Conservation (phyloP, 2,113 vertebrate species). For the Hyperopisus bebe region DNA sequence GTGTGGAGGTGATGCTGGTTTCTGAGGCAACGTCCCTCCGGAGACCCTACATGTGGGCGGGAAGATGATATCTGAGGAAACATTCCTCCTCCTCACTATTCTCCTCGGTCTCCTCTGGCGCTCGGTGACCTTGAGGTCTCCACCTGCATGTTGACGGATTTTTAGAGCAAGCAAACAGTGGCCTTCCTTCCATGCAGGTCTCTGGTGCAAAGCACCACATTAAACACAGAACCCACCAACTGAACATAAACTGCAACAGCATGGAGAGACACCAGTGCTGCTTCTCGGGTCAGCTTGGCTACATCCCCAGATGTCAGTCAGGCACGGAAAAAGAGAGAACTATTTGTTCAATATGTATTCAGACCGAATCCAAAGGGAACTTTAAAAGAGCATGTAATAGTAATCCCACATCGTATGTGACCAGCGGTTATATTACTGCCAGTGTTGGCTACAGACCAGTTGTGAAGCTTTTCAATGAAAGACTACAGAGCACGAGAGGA, state of each 20-base stretch:
- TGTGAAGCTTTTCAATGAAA: not conserved
- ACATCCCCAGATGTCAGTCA: not conserved
- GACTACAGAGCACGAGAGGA: not conserved
- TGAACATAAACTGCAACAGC: not conserved
- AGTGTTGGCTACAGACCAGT: not conserved
- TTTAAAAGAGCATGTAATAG: not conserved
- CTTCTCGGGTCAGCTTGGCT: not conserved
- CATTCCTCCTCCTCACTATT: not conserved
- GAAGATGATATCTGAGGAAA: conserved; percentile 28
- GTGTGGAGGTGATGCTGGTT: not conserved
- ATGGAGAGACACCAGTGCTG: not conserved
- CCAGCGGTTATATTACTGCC: not conserved
- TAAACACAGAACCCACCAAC: not conserved
- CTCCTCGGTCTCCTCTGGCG: not conserved
- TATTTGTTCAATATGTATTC: not conserved
- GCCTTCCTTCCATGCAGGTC: not conserved
- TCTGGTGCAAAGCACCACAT: not conserved
- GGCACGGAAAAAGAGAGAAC: not conserved
- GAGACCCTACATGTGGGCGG: not conserved
- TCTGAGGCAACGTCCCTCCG: not conserved
- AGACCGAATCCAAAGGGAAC: not conserved
- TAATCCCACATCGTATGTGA: not conserved
- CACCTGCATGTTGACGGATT: not conserved
- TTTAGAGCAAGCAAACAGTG: not conserved
- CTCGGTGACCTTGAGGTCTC: not conserved